Evolutionary conservation across 1,140 invertebrate genomes (phyloP).

Genomic region (Phenacoccus solenopsis): DNA sequence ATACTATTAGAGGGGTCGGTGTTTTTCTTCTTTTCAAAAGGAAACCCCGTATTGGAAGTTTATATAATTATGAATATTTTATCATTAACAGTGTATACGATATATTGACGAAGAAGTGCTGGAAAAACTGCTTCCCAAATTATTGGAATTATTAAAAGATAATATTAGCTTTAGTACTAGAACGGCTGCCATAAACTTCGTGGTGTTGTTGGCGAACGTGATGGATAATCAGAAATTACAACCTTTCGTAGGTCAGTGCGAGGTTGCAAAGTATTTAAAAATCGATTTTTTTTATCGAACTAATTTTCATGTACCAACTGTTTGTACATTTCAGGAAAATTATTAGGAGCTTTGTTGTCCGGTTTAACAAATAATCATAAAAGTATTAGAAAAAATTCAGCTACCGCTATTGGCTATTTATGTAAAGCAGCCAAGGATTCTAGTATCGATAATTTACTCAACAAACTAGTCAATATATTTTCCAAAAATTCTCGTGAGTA

Average conservation of each 20-base stretch:
- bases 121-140: constrained; percentile 61
- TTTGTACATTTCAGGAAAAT: constrained; percentile 45
- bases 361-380: constrained; percentile 71
- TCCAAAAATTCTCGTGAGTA: constrained; percentile 49
- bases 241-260: constrained; percentile 43
- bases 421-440: constrained; percentile 69
- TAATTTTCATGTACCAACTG: not conserved
- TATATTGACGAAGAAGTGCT: constrained; percentile 62
- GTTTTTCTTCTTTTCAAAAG: not conserved
- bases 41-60: not conserved
- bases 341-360: constrained; percentile 58
- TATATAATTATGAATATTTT: too few relatives aligned
- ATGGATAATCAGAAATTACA: constrained; percentile 42
- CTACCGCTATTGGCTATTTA: constrained; percentile 67
- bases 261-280: not conserved
- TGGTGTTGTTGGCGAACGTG: constrained; percentile 53
- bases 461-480: constrained; percentile 65
- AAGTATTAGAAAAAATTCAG: constrained; percentile 67
- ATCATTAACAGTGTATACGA: constrained; percentile 53
- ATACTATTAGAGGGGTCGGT: constrained; percentile 53
- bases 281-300: not conserved
- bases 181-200: constrained; percentile 69
- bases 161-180: constrained; percentile 70
- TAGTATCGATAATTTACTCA: constrained; percentile 71
- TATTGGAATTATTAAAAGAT: constrained; percentile 68